Evolutionary conservation across 1,140 invertebrate species (phyloP).

Genomic region (Bombus waltoni): DNA sequence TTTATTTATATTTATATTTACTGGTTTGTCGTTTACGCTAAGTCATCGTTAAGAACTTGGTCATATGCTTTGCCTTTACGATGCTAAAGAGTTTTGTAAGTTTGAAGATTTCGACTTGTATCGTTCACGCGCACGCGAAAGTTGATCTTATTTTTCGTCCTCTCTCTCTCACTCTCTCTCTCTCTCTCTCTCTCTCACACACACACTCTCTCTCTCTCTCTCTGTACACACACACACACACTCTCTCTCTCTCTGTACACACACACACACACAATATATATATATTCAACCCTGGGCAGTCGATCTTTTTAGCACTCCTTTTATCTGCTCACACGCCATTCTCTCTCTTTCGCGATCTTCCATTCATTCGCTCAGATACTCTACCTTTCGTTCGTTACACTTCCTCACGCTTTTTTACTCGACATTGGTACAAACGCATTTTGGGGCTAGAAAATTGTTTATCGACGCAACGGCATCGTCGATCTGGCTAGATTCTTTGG

Average conservation of each 20-base stretch:
- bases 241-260: too few relatives aligned
- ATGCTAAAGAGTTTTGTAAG: slow-evolving; percentile 51
- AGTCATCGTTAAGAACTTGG: slow-evolving; percentile 66
- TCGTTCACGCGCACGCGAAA: not conserved
- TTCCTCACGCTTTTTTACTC: not conserved
- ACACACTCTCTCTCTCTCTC: too few relatives aligned
- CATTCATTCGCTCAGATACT: not conserved
- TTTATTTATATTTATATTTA: slow-evolving; percentile 12
- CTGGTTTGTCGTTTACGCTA: slow-evolving; percentile 25
- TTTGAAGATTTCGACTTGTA: slow-evolving; percentile 32
- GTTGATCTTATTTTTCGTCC: not conserved
- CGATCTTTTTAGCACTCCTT: not conserved
- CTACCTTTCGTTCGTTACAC: not conserved
- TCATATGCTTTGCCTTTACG: slow-evolving; percentile 67
- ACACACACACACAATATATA: too few relatives aligned
- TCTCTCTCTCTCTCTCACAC: too few relatives aligned
- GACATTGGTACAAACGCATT: slow-evolving; percentile 15
- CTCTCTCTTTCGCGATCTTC: not conserved
- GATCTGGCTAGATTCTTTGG: slow-evolving; percentile 57
- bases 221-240: too few relatives aligned
- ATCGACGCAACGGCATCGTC: slow-evolving; percentile 51
- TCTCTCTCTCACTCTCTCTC: not conserved
- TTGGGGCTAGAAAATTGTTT: slow-evolving; percentile 41
- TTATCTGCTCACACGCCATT: not conserved
- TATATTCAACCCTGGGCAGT: not conserved